phyloP scores from a whole-genome alignment of 1,140 invertebrate genomes.

The Lepeophtheirus salmonis region DNA sequence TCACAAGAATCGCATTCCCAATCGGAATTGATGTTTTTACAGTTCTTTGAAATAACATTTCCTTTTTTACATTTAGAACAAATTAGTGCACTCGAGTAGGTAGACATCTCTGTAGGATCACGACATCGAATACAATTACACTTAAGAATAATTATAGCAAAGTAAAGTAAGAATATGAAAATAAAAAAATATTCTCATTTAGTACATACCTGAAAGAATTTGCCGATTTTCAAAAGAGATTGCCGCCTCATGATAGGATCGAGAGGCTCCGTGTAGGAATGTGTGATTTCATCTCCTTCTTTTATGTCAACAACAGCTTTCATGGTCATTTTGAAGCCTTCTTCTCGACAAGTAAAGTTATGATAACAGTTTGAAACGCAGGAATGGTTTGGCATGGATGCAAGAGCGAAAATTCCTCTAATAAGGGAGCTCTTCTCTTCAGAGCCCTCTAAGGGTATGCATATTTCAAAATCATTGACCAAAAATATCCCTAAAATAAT shows the following conservation, averaged over 20 bases:
- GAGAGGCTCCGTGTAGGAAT: conserved; percentile 52
- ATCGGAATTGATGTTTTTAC: background rate
- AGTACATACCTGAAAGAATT: background rate
- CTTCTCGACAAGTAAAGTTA: conserved; percentile 27
- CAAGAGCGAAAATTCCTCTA: conserved; percentile 3
- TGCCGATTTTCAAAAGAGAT: background rate
- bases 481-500: conserved; percentile 8
- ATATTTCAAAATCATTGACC: conserved; percentile 5
- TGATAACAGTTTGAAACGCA: conserved; percentile 8
- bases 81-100: conserved; percentile 21
- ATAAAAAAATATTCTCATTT: background rate
- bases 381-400: conserved; percentile 10
- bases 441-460: background rate
- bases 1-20: background rate
- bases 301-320: conserved; percentile 37
- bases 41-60: background rate
- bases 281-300: conserved; percentile 41
- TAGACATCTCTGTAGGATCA: conserved; percentile 39
- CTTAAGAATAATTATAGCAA: conserved; percentile 31
- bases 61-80: conserved; percentile 17
- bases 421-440: background rate
- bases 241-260: conserved; percentile 7
- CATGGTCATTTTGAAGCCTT: conserved; percentile 42
- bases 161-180: background rate
- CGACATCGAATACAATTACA: conserved; percentile 49